Evolutionary conservation across 2,888 invertebrate genomes (phyloP), one percentile per base, ranked within the genome.

Genomic region (Galerucella nymphaeae): DNA sequence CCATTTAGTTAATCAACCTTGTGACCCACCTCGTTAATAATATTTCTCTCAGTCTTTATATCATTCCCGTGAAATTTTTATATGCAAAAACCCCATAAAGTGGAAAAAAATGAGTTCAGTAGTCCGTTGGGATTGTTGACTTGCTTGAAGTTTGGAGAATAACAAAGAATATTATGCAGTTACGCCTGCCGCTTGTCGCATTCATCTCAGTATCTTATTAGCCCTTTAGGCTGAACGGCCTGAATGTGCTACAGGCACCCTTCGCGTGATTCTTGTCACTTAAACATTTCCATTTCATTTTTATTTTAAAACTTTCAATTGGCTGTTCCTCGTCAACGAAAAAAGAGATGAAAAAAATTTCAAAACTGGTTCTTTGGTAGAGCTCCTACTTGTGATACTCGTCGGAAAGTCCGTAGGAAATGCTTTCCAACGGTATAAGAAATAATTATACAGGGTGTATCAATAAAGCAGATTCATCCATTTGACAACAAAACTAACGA

Each of bases 131-230:
- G 59, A 68, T 53, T 68, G 48, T 50, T 61, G 61, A 68, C 45
- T 68, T 59, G 48, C 45, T 68, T 68, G 11, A 67, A 58, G 59
- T 67, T 67, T 48, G 18, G 58, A 67, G 30, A 68, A 68, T 61
- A 61, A 61, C 45, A 61, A 18, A 23, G 50, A 45, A 68, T n/a
- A n/a, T n/a, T 68, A 59, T 68, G 68, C 61, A 68, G 68, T 61
- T 68, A 61, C 59, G 45, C 61, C 50, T 55, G 42, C 14, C 61
- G 59, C 16, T 45, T 42, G 61, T 45, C 30, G 61, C 68, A 50
- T 68, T 68, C 50, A 68, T 30, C 41, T 41, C 48, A 67, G 61
- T 61, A 68, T 68, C 68, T 68, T 68, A 68, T 68, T 68, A 61
- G 68, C 68, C 61, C 59, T 68, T 68, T 59, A 68, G 61, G 61